A percentile compares a stretch with the other conserved stretches of the same genome.
phyloP scores from a whole-genome alignment of 2,113 vertebrate genomes.

The Etia nguti region DNA sequence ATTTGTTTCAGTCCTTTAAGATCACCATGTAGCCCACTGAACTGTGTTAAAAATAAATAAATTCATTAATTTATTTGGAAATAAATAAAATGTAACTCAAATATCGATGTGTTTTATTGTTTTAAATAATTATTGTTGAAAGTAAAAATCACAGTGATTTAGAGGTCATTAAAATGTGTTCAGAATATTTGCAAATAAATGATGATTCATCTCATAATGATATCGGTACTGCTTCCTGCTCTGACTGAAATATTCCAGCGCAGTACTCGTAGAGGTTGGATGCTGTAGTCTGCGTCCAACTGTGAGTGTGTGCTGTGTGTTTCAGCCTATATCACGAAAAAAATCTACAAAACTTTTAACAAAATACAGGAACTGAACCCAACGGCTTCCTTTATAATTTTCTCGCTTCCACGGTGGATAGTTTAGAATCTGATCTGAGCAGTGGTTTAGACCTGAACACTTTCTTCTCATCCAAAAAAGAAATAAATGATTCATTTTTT shows the following conservation, averaged over 20 bases:
- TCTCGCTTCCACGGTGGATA: neutral
- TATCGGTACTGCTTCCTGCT: neutral
- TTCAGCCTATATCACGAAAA: neutral
- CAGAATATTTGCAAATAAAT: neutral
- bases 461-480: neutral
- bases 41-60: neutral
- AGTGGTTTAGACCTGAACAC: neutral
- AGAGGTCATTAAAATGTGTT: neutral
- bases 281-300: neutral
- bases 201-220: neutral
- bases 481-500: neutral
- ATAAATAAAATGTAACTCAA: neutral
- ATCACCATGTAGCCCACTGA: neutral
- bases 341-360: neutral
- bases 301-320: neutral
- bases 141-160: neutral
- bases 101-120: neutral
- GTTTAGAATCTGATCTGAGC: neutral
- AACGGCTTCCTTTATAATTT: neutral
- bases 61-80: neutral
- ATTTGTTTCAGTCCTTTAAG: neutral
- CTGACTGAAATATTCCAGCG: neutral
- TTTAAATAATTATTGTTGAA: neutral
- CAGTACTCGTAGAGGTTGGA: neutral
- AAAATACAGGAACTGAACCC: neutral